Evolutionary conservation across 1,140 invertebrate genomes (phyloP).

Genomic region (Drosophila arawakana): DNA sequence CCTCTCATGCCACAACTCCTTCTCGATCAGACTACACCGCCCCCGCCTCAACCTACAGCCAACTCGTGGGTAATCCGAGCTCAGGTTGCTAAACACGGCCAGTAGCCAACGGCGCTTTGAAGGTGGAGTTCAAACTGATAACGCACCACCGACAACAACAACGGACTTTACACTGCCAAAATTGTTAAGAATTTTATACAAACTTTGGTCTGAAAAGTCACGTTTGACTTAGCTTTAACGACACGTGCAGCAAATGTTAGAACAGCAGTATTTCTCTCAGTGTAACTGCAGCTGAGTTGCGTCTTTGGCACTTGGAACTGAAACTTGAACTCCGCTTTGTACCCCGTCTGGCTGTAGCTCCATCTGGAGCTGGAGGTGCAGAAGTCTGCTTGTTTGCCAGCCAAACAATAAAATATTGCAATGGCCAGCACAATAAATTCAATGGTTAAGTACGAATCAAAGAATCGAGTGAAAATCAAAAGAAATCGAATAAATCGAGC

Average conservation of each 20-base stretch:
- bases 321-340: neutral
- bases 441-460: constrained; percentile 72
- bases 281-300: constrained; percentile 21
- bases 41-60: neutral
- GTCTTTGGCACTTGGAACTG: neutral
- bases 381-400: constrained; percentile 60
- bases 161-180: constrained; percentile 1
- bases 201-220: no score
- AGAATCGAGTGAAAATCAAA: neutral
- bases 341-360: neutral
- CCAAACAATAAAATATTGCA: constrained; percentile 76
- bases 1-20: neutral
- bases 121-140: constrained; percentile 69
- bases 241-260: no score
- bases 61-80: neutral
- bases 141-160: constrained; percentile 58
- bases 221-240: no score
- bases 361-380: constrained; percentile 47
- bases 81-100: constrained; percentile 13
- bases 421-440: constrained; percentile 74
- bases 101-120: constrained; percentile 71
- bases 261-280: no score
- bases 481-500: constrained; percentile 20
- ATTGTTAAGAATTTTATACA: no score
- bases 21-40: neutral